Conservation (phyloP, 2,113 vertebrate genomes). For the Pterophyllum scalare region DNA sequence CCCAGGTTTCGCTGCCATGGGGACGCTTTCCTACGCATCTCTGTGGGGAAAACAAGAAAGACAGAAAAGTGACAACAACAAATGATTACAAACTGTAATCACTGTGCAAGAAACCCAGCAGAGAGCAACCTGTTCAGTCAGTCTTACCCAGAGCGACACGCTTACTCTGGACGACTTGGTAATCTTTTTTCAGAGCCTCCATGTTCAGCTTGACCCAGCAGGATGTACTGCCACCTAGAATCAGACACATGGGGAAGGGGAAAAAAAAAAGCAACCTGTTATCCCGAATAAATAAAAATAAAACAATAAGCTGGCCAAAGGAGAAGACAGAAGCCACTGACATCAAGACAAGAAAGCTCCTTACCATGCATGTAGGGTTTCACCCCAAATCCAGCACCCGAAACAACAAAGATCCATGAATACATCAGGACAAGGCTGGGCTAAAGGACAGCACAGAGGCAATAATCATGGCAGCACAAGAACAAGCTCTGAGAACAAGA, state of each 20-base stretch:
- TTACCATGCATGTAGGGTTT: too few relatives aligned
- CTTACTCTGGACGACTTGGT: constrained; percentile 82
- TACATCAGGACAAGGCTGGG: too few relatives aligned
- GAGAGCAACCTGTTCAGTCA: not conserved
- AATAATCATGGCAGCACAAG: too few relatives aligned
- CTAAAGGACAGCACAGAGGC: too few relatives aligned
- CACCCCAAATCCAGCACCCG: too few relatives aligned
- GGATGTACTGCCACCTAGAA: constrained; percentile 72
- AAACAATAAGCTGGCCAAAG: too few relatives aligned
- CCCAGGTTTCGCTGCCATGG: constrained; percentile 96
- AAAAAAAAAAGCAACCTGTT: too few relatives aligned
- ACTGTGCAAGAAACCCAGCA: not conserved
- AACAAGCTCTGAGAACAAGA: too few relatives aligned
- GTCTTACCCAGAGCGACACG: constrained; percentile 87
- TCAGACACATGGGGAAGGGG: not conserved
- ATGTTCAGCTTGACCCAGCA: constrained; percentile 89
- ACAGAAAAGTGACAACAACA: not conserved
- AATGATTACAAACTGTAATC: not conserved
- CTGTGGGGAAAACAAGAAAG: constrained; percentile 65
- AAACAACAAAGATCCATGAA: too few relatives aligned
- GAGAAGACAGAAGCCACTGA: too few relatives aligned
- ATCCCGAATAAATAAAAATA: too few relatives aligned
- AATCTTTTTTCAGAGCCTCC: constrained; percentile 85
- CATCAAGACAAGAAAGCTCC: too few relatives aligned
- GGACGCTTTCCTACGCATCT: constrained; percentile 89